Base-by-base conservation (phyloP, 2,113 vertebrate species). In the Sylvia atricapilla region DNA sequence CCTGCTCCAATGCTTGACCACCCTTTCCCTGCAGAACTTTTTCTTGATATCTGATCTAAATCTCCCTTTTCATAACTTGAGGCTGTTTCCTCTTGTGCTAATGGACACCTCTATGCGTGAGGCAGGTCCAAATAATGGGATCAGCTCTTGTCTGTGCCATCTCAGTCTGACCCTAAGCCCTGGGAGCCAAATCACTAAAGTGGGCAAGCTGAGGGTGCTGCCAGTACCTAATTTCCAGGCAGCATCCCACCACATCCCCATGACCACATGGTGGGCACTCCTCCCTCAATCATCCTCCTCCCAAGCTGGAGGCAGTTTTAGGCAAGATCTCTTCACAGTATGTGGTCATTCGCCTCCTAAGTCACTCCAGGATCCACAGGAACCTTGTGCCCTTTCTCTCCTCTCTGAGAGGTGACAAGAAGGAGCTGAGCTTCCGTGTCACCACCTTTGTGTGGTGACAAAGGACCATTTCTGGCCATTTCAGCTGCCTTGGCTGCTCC, bases 181-280 rank as follows among this genome's bases (percentile, higher is more conserved):
- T 44, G 16, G 15, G 24, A 82, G 27, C 6, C 41, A 62, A 66
- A 83, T 5, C 35, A 47, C 43, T 23, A 3, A 33, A 67, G 4
- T 4, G 10, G 6, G 22, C n/a, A 22, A 3, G 1, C 39, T 59
- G 21, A 68, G 44, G 10, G 6, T 87, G n/a, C 53, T 85, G 30
- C 39, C 44, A 59, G 27, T 33, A 56, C 35, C 20, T 27, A 5
- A 73, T 47, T 69, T 89, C 41, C 28, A 86, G 80, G 44, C 35
- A 91, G 63, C 35, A 80, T n/a, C 44, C 49, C 30, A 43, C 23
- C 1, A 1, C 1, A 1, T 33, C 4, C 23, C 52, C 58, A 53
- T 1, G 10, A 4, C 3, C 13, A 44, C 33, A 18, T 4, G 0
- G 6, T 1, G 1, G 28, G 13, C 6, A 56, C 4, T 2, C 11